These are phyloP conservation scores for Istiophorus platypterus DNA, from an alignment of 2,113 vertebrate species.

Conservation along the genomic window DNA sequence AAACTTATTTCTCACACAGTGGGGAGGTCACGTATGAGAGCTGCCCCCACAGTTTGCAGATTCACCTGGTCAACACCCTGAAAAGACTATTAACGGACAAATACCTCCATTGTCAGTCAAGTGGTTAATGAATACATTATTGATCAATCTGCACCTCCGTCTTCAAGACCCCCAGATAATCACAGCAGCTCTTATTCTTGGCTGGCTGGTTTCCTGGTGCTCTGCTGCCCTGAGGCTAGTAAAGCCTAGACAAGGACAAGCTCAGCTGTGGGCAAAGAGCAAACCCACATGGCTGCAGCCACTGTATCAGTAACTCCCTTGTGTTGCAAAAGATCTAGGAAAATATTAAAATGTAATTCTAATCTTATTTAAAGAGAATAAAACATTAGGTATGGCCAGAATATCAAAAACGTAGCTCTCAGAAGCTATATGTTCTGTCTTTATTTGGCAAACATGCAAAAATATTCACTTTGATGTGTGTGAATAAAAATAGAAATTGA, in stretches of 20 bases:
- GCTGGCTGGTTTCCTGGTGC: constrained; percentile 71
- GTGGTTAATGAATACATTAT: constrained; percentile 81
- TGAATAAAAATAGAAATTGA: constrained; percentile 71
- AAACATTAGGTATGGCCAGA: constrained; percentile 63
- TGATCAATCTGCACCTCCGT: constrained; percentile 75
- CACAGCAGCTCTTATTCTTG: constrained; percentile 67
- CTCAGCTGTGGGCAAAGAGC: constrained; percentile 62
- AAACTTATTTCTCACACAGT: neutral
- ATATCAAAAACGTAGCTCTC: constrained; percentile 50
- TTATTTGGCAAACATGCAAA: constrained; percentile 68
- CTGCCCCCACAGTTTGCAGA: constrained; percentile 13
- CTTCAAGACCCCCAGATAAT: constrained; percentile 72
- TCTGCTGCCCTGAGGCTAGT: constrained; percentile 62
- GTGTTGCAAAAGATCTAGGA: constrained; percentile 50
- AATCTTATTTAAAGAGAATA: constrained; percentile 70
- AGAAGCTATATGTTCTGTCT: constrained; percentile 55
- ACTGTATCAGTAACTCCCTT: constrained; percentile 41
- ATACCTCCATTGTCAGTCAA: constrained; percentile 62
- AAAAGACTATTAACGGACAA: constrained; percentile 69
- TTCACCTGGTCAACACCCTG: constrained; percentile 49
- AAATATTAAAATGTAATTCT: constrained; percentile 58
- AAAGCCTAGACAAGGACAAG: constrained; percentile 66
- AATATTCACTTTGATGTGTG: constrained; percentile 74
- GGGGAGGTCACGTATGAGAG: constrained; percentile 5
- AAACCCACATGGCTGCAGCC: constrained; percentile 47